A percentile compares a stretch with the other conserved stretches of the same genome.
Evolutionary conservation across 1,140 invertebrate genomes (phyloP).

Genomic region (Drosophila varians): DNA sequence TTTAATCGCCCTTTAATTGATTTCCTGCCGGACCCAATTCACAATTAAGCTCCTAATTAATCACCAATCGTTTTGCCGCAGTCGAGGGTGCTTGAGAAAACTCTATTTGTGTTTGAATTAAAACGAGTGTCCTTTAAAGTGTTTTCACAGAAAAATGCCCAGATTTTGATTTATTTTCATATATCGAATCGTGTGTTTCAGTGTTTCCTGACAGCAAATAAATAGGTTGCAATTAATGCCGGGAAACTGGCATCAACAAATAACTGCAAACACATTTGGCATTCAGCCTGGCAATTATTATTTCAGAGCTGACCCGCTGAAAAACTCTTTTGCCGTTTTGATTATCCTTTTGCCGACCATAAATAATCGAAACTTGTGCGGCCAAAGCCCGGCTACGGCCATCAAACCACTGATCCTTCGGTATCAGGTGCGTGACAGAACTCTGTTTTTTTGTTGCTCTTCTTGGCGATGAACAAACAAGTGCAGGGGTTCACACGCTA

Average conservation of each 20-base stretch:
- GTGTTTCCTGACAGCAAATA: constrained; percentile 17
- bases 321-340: constrained; percentile 17
- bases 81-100: neutral
- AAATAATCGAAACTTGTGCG: constrained; percentile 64
- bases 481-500: constrained; percentile 60
- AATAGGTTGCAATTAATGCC: constrained; percentile 19
- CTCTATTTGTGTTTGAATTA: neutral
- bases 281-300: constrained; percentile 56
- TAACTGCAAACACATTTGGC: neutral
- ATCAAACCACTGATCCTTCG: constrained; percentile 9
- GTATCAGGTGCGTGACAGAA: constrained; percentile 39
- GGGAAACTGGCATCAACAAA: constrained; percentile 22
- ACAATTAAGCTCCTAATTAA: constrained; percentile 20
- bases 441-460: constrained; percentile 11
- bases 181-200: too few species aligned
- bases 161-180: neutral
- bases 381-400: constrained; percentile 15
- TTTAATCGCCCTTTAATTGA: constrained; percentile 42
- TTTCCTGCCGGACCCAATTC: neutral
- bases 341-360: constrained; percentile 50
- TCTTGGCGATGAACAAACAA: constrained; percentile 29
- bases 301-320: constrained; percentile 45
- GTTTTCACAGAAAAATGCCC: neutral
- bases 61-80: neutral
- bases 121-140: neutral